These are phyloP conservation scores for Eulimnadia texana DNA, from an alignment of 1,140 invertebrate genomes.

Conservation along the genomic window DNA sequence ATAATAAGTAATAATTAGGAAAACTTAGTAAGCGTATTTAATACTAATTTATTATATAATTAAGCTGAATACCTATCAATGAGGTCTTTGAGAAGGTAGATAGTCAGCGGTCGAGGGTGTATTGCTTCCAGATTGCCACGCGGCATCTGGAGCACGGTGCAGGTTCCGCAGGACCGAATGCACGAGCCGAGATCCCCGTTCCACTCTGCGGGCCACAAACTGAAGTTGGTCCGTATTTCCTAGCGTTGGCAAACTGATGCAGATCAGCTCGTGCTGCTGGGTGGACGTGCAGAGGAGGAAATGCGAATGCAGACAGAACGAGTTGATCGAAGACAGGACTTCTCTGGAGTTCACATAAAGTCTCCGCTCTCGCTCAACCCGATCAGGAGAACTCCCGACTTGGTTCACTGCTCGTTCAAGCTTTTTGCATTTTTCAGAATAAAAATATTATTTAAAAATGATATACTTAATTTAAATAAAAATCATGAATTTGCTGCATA, in stretches of 20 bases:
- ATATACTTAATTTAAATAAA: slow-evolving; percentile 28
- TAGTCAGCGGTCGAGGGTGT: slow-evolving; percentile 58
- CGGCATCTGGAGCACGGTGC: slow-evolving; percentile 73
- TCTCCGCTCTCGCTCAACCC: slow-evolving; percentile 43
- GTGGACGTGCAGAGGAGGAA: slow-evolving; percentile 58
- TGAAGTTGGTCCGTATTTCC: not conserved
- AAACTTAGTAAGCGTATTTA: not conserved
- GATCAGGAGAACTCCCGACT: slow-evolving; percentile 40
- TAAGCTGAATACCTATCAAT: slow-evolving; percentile 47
- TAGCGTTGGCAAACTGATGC: slow-evolving; percentile 30
- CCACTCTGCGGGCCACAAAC: slow-evolving; percentile 36
- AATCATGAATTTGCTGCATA: too few species aligned
- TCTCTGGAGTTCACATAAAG: slow-evolving; percentile 50
- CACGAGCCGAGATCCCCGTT: slow-evolving; percentile 62
- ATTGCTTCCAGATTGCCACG: slow-evolving; percentile 82
- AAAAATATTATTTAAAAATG: not conserved
- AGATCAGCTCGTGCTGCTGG: slow-evolving; percentile 46
- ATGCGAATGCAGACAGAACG: slow-evolving; percentile 52
- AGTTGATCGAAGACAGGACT: slow-evolving; percentile 52
- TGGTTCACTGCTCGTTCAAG: slow-evolving; percentile 20
- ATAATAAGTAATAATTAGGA: too few species aligned
- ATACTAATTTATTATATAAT: slow-evolving; percentile 11
- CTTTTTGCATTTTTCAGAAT: too few species aligned
- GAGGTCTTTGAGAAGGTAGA: slow-evolving; percentile 47
- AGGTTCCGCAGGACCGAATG: slow-evolving; percentile 45